phyloP scores from a whole-genome alignment of 2,888 invertebrate genomes.

The Tenthredo distinguenda region DNA sequence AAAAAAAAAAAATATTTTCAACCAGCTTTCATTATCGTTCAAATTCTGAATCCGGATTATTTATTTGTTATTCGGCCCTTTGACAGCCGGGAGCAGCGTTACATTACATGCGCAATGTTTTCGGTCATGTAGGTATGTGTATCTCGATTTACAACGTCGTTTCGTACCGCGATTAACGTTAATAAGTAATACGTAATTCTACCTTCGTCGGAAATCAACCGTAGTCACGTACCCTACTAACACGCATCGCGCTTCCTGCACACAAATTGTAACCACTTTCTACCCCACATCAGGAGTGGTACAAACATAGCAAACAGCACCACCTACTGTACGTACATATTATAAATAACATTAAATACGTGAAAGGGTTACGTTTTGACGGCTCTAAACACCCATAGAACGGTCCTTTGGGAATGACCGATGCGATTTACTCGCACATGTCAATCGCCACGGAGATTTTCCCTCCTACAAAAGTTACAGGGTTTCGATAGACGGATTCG shows the following conservation, averaged over 20 bases:
- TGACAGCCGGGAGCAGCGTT: neutral
- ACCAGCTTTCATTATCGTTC: neutral
- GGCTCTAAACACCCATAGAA: neutral
- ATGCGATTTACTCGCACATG: neutral
- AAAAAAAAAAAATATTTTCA: neutral
- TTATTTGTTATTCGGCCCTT: neutral
- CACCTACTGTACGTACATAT: neutral
- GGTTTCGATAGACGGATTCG: neutral
- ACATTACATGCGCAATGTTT: neutral
- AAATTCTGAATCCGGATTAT: neutral
- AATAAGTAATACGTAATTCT: slow-evolving; percentile 39
- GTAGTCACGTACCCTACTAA: slow-evolving; percentile 35
- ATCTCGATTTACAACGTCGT: slow-evolving; percentile 1
- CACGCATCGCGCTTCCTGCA: slow-evolving; percentile 37
- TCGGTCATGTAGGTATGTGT: neutral
- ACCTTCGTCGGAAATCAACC: slow-evolving; percentile 33
- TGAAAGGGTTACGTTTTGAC: slow-evolving; percentile 4
- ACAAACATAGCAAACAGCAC: neutral
- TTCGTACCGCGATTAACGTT: slow-evolving; percentile 28
- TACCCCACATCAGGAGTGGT: slow-evolving; percentile 7
- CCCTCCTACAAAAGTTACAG: neutral
- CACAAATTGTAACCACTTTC: slow-evolving; percentile 39
- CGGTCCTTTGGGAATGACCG: neutral
- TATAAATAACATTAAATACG: slow-evolving; percentile 5
- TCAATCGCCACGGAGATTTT: neutral